phyloP scores from a whole-genome alignment of 1,140 invertebrate species.

The Drosophila triauraria region DNA sequence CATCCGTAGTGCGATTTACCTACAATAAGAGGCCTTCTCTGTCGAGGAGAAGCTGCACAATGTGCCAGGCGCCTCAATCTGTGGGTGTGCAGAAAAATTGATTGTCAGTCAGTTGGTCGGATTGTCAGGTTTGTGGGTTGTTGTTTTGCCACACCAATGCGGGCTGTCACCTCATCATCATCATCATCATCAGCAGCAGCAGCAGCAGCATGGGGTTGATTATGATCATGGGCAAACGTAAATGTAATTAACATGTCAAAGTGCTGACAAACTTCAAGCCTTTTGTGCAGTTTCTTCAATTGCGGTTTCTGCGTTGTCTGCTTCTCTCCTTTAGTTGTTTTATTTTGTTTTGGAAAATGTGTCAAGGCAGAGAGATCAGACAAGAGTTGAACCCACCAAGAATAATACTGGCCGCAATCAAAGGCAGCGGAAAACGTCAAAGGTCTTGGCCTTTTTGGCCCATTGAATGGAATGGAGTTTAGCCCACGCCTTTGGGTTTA shows the following conservation, averaged over 20 bases:
- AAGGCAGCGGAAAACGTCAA: conserved; percentile 34
- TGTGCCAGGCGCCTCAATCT: conserved; percentile 23
- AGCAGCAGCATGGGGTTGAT: conserved; percentile 23
- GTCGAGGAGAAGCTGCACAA: conserved; percentile 22
- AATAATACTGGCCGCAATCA: conserved; percentile 50
- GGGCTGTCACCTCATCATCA: conserved; percentile 53
- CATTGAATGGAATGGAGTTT: conserved; percentile 1
- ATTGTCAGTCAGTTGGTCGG: conserved; percentile 48
- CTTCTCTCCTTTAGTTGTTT: conserved; percentile 13
- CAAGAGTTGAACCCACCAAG: conserved; percentile 37
- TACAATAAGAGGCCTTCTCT: neutral
- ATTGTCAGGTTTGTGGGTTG: conserved; percentile 30
- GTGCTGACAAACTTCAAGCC: conserved; percentile 68
- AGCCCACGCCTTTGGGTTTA: conserved; percentile 32
- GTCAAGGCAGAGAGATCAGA: conserved; percentile 59
- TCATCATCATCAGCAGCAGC: conserved; percentile 36
- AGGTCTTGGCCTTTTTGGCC: conserved; percentile 44
- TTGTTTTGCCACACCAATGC: conserved; percentile 30
- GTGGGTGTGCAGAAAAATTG: conserved; percentile 53
- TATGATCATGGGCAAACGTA: conserved; percentile 55
- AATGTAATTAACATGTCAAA: conserved; percentile 75
- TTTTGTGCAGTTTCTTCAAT: conserved; percentile 54
- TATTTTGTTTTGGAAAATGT: conserved; percentile 48
- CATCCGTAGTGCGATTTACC: neutral
- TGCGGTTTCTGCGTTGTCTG: conserved; percentile 37